Conservation (phyloP, 2,113 vertebrate species). For the Notothenia coriiceps region DNA sequence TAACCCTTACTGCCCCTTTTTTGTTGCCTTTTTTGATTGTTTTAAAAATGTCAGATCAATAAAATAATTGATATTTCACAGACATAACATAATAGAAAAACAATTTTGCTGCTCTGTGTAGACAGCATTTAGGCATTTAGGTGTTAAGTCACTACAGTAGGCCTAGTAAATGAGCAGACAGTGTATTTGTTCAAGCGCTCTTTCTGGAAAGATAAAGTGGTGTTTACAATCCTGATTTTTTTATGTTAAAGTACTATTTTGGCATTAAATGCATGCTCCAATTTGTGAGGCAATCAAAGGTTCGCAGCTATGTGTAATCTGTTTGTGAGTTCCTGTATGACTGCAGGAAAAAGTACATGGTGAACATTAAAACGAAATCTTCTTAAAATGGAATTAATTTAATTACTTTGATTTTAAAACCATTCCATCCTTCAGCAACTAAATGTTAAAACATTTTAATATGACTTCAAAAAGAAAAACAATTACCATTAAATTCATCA, state of each 20-base stretch:
- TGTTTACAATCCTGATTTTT: neutral
- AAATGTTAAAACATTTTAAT: neutral
- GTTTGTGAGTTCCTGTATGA: neutral
- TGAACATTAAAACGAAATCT: neutral
- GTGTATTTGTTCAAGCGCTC: neutral
- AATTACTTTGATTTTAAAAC: neutral
- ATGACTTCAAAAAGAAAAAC: neutral
- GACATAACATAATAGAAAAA: neutral
- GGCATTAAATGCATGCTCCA: neutral
- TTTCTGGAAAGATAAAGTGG: neutral
- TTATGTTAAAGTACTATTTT: neutral
- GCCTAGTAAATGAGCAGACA: neutral
- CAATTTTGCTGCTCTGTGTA: neutral
- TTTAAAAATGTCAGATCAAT: neutral
- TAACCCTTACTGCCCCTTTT: neutral
- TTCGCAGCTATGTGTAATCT: neutral
- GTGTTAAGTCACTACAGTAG: neutral
- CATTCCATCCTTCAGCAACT: neutral
- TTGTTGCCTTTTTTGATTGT: neutral
- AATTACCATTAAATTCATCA: neutral
- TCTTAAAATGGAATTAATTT: neutral
- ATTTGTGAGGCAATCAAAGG: neutral
- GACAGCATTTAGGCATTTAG: neutral
- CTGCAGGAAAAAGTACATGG: neutral
- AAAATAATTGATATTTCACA: neutral